Percentiles rank a stretch among this genome's conserved stretches.
phyloP scores from a whole-genome alignment of 2,113 vertebrate species.

The Maccullochella peelii region DNA sequence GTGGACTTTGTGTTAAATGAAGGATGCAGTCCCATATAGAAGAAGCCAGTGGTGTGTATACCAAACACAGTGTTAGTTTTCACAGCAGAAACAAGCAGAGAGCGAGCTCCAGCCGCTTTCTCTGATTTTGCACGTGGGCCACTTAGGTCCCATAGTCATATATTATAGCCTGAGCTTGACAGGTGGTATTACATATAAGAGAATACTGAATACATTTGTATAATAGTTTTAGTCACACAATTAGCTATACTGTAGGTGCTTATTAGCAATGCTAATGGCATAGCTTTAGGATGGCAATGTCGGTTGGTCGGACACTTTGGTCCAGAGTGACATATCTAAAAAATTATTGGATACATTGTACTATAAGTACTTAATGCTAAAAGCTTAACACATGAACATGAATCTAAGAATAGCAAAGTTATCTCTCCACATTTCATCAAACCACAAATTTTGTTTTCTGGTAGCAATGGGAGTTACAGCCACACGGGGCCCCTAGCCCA shows the following conservation, averaged over 20 bases:
- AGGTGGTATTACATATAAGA: neutral
- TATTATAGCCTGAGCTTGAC: neutral
- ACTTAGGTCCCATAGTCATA: neutral
- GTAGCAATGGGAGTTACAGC: too few species aligned
- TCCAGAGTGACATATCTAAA: neutral
- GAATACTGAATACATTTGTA: neutral
- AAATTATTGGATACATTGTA: neutral
- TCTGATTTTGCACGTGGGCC: constrained; percentile 2
- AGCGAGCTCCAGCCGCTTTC: neutral
- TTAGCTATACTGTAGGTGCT: neutral
- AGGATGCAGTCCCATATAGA: neutral
- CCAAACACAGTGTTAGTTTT: constrained; percentile 4
- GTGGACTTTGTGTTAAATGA: neutral
- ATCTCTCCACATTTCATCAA: too few species aligned
- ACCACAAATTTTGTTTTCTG: too few species aligned
- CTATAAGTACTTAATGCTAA: too few species aligned
- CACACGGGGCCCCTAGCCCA: too few species aligned
- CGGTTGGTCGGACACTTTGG: neutral
- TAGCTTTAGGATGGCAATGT: neutral
- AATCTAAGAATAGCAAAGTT: too few species aligned
- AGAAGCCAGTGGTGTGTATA: neutral
- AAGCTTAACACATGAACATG: too few species aligned
- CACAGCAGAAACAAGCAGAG: neutral
- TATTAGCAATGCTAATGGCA: neutral
- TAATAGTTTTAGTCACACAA: neutral